A percentile compares a stretch with the other conserved stretches of the same genome.
Evolutionary conservation across 1,140 invertebrate genomes (phyloP).

Genomic region (Lasioglossum baleicum): DNA sequence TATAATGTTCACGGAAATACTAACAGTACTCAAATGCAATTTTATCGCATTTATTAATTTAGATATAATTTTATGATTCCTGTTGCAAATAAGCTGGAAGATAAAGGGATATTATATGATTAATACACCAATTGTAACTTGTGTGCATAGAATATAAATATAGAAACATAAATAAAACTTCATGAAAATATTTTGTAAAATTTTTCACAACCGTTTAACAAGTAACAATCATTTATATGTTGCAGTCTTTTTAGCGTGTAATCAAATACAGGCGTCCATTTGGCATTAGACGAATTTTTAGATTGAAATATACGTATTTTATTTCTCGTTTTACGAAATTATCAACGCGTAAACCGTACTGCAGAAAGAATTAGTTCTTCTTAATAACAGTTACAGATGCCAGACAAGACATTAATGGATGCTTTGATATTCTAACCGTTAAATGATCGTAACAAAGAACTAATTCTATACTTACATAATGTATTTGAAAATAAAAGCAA

Average conservation of each 20-base stretch:
- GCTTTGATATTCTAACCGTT: conserved; percentile 52
- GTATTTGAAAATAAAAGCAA: conserved; percentile 34
- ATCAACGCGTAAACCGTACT: neutral
- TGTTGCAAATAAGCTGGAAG: neutral
- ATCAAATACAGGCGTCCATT: conserved; percentile 1
- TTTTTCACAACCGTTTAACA: neutral
- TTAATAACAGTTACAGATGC: conserved; percentile 30
- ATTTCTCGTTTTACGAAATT: neutral
- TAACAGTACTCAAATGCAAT: neutral
- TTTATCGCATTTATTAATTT: neutral
- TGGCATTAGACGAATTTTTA: neutral
- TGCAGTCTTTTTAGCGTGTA: neutral
- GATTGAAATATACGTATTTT: conserved; percentile 4
- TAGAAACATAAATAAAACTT: neutral
- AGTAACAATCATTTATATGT: conserved; percentile 14
- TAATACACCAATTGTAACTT: neutral
- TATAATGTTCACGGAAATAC: neutral
- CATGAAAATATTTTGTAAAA: neutral
- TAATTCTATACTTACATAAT: conserved; percentile 47
- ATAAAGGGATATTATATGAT: neutral
- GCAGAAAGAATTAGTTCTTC: conserved; percentile 15
- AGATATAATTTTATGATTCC: neutral
- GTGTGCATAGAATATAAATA: neutral
- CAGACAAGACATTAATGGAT: conserved; percentile 47
- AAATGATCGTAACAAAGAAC: conserved; percentile 24